phyloP scores from a whole-genome alignment of 2,888 invertebrate genomes.

The Xestia sexstrigata region DNA sequence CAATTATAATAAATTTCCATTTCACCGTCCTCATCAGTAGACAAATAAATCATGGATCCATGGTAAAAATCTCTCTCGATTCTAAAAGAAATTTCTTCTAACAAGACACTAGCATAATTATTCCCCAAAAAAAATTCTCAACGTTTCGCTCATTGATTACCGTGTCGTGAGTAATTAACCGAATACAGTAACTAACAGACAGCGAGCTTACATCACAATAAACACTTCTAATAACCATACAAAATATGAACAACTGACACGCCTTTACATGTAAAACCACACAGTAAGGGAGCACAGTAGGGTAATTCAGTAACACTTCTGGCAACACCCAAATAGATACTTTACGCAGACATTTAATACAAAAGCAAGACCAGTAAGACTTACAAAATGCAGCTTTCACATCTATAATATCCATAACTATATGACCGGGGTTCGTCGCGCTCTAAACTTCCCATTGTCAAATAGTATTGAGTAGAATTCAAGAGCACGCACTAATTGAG shows the following conservation, averaged over 20 bases:
- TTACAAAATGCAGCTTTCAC: neutral
- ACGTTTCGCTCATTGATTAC: slow-evolving; percentile 55
- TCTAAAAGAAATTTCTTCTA: neutral
- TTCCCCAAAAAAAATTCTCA: slow-evolving; percentile 15
- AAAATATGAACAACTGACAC: slow-evolving; percentile 75
- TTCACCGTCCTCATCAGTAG: neutral
- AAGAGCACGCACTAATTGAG: neutral
- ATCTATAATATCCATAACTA: neutral
- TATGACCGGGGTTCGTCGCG: neutral
- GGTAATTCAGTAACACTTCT: neutral
- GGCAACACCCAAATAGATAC: neutral
- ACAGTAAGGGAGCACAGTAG: slow-evolving; percentile 14
- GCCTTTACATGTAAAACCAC: slow-evolving; percentile 65
- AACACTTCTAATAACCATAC: slow-evolving; percentile 60
- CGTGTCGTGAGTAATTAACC: slow-evolving; percentile 66
- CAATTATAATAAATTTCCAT: neutral
- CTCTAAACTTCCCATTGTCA: neutral
- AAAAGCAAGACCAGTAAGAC: neutral
- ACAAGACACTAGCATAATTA: neutral
- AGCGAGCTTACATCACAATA: slow-evolving; percentile 56
- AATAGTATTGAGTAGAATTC: neutral
- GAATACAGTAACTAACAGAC: slow-evolving; percentile 56
- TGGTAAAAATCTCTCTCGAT: neutral
- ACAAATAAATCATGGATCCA: neutral
- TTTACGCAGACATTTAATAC: neutral